phyloP scores from a whole-genome alignment of 2,797 vertebrate species.

The Peromyscus melanophrys region DNA sequence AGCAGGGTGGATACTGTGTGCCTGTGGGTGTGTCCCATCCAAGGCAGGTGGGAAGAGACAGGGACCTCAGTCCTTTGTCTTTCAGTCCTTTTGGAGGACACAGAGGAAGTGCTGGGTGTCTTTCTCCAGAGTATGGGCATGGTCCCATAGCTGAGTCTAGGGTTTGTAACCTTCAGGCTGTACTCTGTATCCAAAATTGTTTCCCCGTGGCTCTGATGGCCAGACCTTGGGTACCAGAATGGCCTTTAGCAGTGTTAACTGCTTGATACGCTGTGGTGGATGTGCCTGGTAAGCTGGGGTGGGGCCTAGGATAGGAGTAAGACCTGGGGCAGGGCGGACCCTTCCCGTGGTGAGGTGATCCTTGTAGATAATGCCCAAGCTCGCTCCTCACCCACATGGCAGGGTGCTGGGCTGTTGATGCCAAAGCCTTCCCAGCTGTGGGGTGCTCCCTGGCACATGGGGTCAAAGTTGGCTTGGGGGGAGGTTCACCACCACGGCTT shows the following conservation, averaged over 20 bases:
- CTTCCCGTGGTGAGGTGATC: not conserved
- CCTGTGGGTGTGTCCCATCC: not conserved
- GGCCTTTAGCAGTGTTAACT: not conserved
- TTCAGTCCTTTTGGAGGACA: too few species aligned
- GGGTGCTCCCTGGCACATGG: not conserved
- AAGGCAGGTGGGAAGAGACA: not conserved
- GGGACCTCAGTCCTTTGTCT: not conserved
- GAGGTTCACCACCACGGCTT: not conserved
- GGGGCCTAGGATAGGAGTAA: not conserved
- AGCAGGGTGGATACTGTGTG: not conserved
- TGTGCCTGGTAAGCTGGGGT: not conserved
- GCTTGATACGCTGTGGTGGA: not conserved
- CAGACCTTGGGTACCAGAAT: not conserved
- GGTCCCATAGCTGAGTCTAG: not conserved
- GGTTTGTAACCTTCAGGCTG: not conserved
- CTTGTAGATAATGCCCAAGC: not conserved
- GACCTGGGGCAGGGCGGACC: not conserved
- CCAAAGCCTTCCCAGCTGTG: not conserved
- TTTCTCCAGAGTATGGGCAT: not conserved
- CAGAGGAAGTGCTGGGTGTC: not conserved
- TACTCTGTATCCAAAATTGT: not conserved
- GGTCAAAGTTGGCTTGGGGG: not conserved
- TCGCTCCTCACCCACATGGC: fast-evolving
- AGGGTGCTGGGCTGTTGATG: not conserved
- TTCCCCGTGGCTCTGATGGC: not conserved